Percentiles rank a stretch among this genome's conserved stretches.
Conservation (phyloP, 2,888 invertebrate genomes). For the Punctoribates punctum region DNA sequence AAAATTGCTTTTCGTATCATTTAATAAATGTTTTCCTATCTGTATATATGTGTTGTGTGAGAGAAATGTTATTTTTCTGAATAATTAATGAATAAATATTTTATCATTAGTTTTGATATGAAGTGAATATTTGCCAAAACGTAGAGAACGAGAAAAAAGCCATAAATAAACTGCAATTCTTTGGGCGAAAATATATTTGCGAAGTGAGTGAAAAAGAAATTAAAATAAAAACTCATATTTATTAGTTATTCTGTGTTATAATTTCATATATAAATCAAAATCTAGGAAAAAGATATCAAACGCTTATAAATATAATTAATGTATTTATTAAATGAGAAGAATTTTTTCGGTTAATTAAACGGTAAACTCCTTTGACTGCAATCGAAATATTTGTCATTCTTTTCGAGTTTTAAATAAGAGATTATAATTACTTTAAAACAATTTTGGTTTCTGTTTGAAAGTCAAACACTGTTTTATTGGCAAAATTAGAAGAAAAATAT, state of each 20-base stretch:
- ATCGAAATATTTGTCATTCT: too few species aligned
- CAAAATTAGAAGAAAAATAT: not conserved
- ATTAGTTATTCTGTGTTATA: too few species aligned
- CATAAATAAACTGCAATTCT: not conserved
- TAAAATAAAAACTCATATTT: not conserved
- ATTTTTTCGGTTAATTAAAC: too few species aligned
- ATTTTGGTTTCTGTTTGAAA: not conserved
- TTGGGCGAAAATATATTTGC: not conserved
- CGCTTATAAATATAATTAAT: too few species aligned
- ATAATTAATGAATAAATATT: constrained; percentile 5
- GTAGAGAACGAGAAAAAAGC: not conserved
- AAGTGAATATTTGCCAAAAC: not conserved
- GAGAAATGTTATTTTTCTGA: not conserved
- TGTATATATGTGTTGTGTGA: not conserved
- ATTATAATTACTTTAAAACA: not conserved
- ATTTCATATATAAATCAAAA: not conserved
- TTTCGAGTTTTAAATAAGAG: not conserved
- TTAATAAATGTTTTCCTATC: not conserved
- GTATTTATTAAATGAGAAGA: too few species aligned
- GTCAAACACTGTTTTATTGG: not conserved
- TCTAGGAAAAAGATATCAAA: not conserved
- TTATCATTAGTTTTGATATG: not conserved
- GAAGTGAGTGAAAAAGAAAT: not conserved
- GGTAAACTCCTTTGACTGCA: too few species aligned
- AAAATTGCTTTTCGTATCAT: constrained; percentile 5